Evolutionary conservation across 2,888 invertebrate genomes (phyloP).

Genomic region (Lasioglossum leucozonium): DNA sequence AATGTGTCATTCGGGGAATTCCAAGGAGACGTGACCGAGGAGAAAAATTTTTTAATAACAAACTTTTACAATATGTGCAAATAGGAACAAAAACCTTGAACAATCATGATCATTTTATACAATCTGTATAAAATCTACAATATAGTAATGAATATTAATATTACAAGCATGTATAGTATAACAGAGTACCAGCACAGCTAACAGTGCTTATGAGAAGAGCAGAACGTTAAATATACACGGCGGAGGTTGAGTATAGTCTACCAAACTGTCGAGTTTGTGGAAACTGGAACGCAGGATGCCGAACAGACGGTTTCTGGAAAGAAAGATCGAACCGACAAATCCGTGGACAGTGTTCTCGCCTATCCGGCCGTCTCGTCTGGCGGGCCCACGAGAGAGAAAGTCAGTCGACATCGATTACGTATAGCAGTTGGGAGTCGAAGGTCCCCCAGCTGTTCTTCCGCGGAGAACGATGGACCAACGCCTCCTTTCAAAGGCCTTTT

Average conservation of each 20-base stretch:
- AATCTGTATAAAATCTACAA: too few species aligned
- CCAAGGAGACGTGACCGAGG: not conserved
- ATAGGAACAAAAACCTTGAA: too few species aligned
- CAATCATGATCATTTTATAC: too few species aligned
- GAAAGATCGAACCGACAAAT: slow-evolving; percentile 33
- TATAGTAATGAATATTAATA: too few species aligned
- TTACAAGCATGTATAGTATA: too few species aligned
- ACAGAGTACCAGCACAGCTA: not conserved
- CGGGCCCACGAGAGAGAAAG: slow-evolving; percentile 69
- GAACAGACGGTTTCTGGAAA: slow-evolving; percentile 19
- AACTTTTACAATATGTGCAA: too few species aligned
- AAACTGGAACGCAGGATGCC: slow-evolving; percentile 6
- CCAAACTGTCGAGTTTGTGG: not conserved
- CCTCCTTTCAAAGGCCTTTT: slow-evolving; percentile 60
- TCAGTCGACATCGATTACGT: slow-evolving; percentile 74
- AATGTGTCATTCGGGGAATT: not conserved
- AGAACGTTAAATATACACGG: not conserved
- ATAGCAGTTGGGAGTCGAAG: slow-evolving; percentile 72
- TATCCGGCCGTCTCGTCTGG: slow-evolving; percentile 43
- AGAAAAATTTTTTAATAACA: not conserved
- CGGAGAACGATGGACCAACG: slow-evolving; percentile 70
- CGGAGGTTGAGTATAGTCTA: not conserved
- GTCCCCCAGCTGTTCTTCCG: slow-evolving; percentile 73
- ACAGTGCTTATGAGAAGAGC: not conserved
- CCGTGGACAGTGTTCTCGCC: slow-evolving; percentile 41